Evolutionary conservation across 2,888 invertebrate species (phyloP).

Genomic region (Troilus luridus): DNA sequence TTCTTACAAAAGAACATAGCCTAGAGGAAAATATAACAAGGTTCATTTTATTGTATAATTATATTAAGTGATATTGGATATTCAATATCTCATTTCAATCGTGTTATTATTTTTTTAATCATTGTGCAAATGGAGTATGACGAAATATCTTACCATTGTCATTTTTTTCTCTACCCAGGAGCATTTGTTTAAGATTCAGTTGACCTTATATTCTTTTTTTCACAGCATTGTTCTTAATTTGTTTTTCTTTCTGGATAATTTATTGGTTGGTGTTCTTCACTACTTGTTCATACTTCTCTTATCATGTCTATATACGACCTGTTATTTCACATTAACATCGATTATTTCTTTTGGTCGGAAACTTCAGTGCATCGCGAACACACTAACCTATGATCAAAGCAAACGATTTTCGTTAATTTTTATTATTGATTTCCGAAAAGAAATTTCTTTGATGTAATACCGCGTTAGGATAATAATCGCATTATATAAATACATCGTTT

Average conservation of each 20-base stretch:
- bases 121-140: not conserved
- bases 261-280: not conserved
- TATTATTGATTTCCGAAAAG: too few relatives aligned
- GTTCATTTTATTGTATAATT: not conserved
- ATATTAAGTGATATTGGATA: not conserved
- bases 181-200: not conserved
- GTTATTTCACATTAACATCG: not conserved
- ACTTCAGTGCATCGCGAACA: not conserved
- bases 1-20: not conserved
- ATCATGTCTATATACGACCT: not conserved
- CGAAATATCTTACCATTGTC: not conserved
- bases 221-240: not conserved
- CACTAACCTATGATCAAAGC: not conserved
- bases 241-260: not conserved
- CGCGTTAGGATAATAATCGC: not conserved
- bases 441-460: not conserved
- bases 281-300: not conserved
- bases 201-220: not conserved
- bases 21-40: not conserved
- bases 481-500: not conserved
- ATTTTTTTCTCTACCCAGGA: not conserved
- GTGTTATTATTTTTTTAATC: not conserved
- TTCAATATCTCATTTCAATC: not conserved
- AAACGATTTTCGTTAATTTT: not conserved
- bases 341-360: not conserved